A percentile compares a stretch with the other conserved stretches of the same genome.
phyloP scores from a whole-genome alignment of 1,140 invertebrate genomes.

The Drosophila watanabei region DNA sequence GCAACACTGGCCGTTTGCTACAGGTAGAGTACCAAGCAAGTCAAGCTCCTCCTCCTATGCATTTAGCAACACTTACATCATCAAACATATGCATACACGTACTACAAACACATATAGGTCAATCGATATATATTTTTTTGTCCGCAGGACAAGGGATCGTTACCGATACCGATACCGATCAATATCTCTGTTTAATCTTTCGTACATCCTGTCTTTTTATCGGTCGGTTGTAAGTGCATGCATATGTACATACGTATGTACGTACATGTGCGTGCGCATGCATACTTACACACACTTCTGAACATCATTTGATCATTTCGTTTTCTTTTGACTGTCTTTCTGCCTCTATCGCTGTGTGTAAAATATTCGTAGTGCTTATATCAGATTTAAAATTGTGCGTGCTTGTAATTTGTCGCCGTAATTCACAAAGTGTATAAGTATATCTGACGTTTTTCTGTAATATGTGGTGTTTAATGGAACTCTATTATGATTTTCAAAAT shows the following conservation, averaged over 20 bases:
- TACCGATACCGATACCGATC: constrained; percentile 7
- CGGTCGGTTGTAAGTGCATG: constrained; percentile 19
- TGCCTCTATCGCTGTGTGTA: constrained; percentile 49
- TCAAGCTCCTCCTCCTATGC: constrained; percentile 40
- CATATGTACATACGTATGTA: constrained; percentile 1
- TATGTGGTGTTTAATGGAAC: constrained; percentile 18
- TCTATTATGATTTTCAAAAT: constrained; percentile 15
- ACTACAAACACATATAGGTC: constrained; percentile 28
- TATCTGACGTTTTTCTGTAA: constrained; percentile 16
- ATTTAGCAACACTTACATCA: constrained; percentile 24
- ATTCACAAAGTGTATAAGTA: constrained; percentile 35
- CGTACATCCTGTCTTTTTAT: constrained; percentile 17
- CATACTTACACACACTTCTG: constrained; percentile 17
- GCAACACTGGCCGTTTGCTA: constrained; percentile 97
- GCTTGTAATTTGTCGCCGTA: constrained; percentile 56
- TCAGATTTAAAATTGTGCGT: constrained; percentile 39
- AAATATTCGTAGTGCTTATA: constrained; percentile 53
- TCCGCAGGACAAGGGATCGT: constrained; percentile 13
- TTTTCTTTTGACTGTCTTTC: constrained; percentile 36
- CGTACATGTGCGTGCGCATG: constrained; percentile 3
- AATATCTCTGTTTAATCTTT: constrained; percentile 15
- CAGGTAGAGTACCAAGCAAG: constrained; percentile 91
- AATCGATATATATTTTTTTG: constrained; percentile 10
- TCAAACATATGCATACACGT: constrained; percentile 18
- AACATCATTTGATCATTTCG: constrained; percentile 29